Conservation (phyloP, 2,113 vertebrate genomes). For the Stercorarius parasiticus region DNA sequence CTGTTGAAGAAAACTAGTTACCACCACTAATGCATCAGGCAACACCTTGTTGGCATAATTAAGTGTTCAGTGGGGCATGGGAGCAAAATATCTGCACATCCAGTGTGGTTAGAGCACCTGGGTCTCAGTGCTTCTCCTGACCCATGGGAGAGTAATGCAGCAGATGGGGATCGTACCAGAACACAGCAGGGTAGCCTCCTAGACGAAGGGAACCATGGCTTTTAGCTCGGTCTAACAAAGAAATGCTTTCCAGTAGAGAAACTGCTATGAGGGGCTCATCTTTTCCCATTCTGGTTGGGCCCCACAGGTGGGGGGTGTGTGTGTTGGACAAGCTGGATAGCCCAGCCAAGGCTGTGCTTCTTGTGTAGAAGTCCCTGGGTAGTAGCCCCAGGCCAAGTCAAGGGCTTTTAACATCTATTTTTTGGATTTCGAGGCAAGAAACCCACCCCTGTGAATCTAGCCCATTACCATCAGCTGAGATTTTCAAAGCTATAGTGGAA, state of each 20-base stretch:
- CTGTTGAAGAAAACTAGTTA: background rate
- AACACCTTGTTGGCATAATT: background rate
- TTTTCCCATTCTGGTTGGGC: background rate
- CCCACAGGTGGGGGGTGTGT: rapidly evolving
- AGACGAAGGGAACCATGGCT: background rate
- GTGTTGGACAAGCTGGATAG: background rate
- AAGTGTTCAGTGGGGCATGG: background rate
- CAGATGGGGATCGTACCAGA: background rate
- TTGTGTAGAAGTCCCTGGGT: background rate
- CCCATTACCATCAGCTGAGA: background rate
- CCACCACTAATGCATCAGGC: background rate
- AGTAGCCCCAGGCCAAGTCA: background rate
- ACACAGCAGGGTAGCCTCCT: background rate
- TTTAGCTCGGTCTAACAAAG: background rate
- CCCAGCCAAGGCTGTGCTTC: rapidly evolving
- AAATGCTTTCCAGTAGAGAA: background rate
- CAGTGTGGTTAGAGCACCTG: background rate
- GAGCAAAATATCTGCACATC: background rate
- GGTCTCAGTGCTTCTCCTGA: background rate
- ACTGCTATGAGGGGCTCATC: background rate
- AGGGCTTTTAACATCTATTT: background rate
- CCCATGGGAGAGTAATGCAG: rapidly evolving
- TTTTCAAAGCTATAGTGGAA: background rate
- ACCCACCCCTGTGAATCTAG: background rate
- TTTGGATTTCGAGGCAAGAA: background rate